Base-by-base conservation (phyloP, 1,140 invertebrate genomes). In the Orchestia grillus region DNA sequence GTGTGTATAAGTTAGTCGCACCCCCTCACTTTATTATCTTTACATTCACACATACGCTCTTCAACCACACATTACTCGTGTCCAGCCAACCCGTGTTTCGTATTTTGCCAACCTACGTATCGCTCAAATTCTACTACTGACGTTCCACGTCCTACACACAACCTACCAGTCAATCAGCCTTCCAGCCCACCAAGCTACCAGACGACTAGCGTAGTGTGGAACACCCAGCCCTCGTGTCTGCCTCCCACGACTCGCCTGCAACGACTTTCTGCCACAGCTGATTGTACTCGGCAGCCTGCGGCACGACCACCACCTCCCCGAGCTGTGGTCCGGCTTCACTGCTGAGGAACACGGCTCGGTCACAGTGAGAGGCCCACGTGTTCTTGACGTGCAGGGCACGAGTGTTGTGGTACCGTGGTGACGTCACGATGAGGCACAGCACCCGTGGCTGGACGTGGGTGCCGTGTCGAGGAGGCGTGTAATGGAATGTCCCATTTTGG, bases 241-340 rank as follows among this genome's bases (percentile, higher is more conserved):
- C 36, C 62, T 36, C 3, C 88, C 44, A 41, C 42, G 19, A 94
- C 96, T 95, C n/a, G 96, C 96, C 96, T 96, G 96, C 92, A 15
- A 95, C 96, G 40, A 97, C 96, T 96, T 97, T 97, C 4, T 95
- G 95, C 96, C 96, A 97, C 41, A 97, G 96, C 45, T 97, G 77
- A 0, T 96, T 41, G 95, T 97, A 97, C 88, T 95, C 44, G 0
- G 43, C 45, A 43, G 96, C 96, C 0, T 96, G 96, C 0, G 96
- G 87, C 16, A 96, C 96, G 43, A 97, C 45, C 28, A 96, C 77
- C 11, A 91, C 91, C 87, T 96, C 57, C 62, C 95, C 96, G 0
- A 97, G 57, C 42, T n/a, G 43, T 0, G 95, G 43, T 44, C 96
- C 96, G 16, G 77, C 42, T 36, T n/a, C 45, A 42, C 96, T 96